A percentile compares a stretch with the other conserved stretches of the same genome.
Conservation (phyloP, 2,888 invertebrate genomes). For the Phrixothrix hirtus region DNA sequence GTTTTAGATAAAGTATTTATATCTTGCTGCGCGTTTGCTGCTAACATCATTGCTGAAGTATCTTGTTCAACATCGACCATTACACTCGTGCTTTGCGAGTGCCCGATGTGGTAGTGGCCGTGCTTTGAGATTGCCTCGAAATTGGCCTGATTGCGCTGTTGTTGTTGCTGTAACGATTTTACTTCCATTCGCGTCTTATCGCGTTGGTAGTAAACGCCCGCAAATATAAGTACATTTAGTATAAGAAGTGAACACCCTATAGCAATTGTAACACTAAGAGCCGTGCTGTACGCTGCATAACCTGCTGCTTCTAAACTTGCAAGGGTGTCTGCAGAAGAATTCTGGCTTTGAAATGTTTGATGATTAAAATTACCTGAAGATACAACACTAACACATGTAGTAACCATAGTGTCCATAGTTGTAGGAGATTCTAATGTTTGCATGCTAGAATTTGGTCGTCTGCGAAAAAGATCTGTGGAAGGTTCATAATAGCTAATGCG, state of each 20-base stretch:
- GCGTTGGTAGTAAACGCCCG: constrained; percentile 81
- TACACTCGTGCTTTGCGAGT: constrained; percentile 77
- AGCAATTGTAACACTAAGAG: constrained; percentile 77
- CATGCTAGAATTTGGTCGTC: constrained; percentile 62
- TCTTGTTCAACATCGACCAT: constrained; percentile 85
- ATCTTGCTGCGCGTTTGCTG: constrained; percentile 61
- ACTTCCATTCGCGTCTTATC: constrained; percentile 79
- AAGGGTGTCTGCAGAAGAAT: constrained; percentile 74
- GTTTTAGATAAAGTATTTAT: constrained; percentile 60
- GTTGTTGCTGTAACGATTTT: constrained; percentile 76
- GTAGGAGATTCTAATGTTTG: constrained; percentile 68
- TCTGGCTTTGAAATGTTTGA: constrained; percentile 59
- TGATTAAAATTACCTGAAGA: constrained; percentile 57
- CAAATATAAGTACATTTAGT: constrained; percentile 81
- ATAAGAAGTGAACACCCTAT: constrained; percentile 81
- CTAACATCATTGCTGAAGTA: constrained; percentile 62
- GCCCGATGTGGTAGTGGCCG: constrained; percentile 77
- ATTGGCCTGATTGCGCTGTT: constrained; percentile 64
- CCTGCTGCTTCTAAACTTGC: constrained; percentile 81
- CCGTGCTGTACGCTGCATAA: constrained; percentile 75
- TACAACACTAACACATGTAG: constrained; percentile 70
- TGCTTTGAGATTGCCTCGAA: constrained; percentile 81
- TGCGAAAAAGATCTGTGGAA: constrained; percentile 64
- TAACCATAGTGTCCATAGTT: constrained; percentile 70
- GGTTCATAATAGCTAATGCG: constrained; percentile 66